Percentiles rank a stretch among this genome's conserved stretches.
These are phyloP conservation scores for Papilio glaucus DNA, from an alignment of 1,140 invertebrate species.

Conservation along the genomic window DNA sequence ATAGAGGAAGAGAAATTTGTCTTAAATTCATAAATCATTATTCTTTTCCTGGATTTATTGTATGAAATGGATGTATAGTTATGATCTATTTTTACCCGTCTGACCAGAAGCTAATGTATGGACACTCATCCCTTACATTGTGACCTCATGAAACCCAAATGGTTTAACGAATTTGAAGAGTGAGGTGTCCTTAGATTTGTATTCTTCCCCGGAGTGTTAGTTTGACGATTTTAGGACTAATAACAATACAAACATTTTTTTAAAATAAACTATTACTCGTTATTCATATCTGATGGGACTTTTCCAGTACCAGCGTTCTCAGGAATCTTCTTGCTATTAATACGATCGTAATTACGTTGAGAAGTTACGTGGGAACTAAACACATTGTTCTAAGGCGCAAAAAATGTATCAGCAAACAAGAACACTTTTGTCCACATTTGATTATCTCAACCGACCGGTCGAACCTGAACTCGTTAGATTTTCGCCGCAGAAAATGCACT, in stretches of 20 bases:
- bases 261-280: no score
- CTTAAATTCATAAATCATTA: no score
- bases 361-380: conserved; percentile 52
- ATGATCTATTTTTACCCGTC: conserved; percentile 2
- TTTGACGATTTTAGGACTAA: no score
- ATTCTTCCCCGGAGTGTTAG: no score
- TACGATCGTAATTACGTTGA: conserved; percentile 39
- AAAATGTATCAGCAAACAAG: conserved; percentile 48
- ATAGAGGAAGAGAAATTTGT: no score
- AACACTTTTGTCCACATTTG: conserved; percentile 42
- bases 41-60: no score
- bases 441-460: conserved; percentile 62
- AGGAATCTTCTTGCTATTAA: conserved; percentile 18
- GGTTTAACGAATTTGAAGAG: no score
- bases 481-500: conserved; percentile 44
- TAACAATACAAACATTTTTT: no score
- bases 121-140: no score
- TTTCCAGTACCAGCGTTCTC: conserved; percentile 3
- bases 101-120: no score
- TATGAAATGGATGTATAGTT: neutral
- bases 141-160: no score
- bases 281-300: neutral
- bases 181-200: no score
- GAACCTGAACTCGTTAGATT: conserved; percentile 43
- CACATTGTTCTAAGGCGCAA: conserved; percentile 48